Evolutionary conservation across 30 jellyfish, hydroid and myxozoan species (phyloP), one percentile per base, ranked within the genome.

Genomic region (Morbakka virulenta): DNA sequence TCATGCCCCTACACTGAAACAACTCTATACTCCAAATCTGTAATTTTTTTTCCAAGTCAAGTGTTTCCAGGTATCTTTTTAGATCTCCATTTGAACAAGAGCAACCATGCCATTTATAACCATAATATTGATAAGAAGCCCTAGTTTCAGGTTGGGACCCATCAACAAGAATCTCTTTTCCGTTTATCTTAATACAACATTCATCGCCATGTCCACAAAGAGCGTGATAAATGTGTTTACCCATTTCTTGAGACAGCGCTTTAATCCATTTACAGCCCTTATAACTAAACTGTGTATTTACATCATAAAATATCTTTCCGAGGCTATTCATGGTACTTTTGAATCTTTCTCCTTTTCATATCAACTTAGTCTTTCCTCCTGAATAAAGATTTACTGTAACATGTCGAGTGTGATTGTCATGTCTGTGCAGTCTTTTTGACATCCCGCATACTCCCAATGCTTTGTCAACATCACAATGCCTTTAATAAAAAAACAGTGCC

Each of bases 61-160:
- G 0, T 31, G 82, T 70, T 0, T 9, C 27, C 0, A 30, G 0
- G 34, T 70, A 70, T 70, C 32, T 68, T 0, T 32, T 70, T 41
- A 9, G 13, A 6, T 41, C 57, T 0, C 0, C 0, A 0, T 0
- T 0, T 0, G 32, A 70, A 1, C 82, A 70, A 31, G 82, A 27
- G 48, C 82, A 36, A 1, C 83, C 83, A 31, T 72, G 83, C 83
- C 78, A 72, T 21, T 72, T 47, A 28, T 78, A 72, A 13, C 82
- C 82, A 36, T 70, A 22, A 36, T 6, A 70, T 36, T 70, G 82
- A 0, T 30, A 70, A 32, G 36, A 77, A 0, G 82, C 36, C 0
- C 36, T 32, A 20, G 62, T 30, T 70, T 70, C 48, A 12, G 83
- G 83, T 35, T 34, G 20, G 51, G 17, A 48, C 27, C 83, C 83